Conservation (phyloP, 2,113 vertebrate species). For the Chroicocephalus ridibundus region DNA sequence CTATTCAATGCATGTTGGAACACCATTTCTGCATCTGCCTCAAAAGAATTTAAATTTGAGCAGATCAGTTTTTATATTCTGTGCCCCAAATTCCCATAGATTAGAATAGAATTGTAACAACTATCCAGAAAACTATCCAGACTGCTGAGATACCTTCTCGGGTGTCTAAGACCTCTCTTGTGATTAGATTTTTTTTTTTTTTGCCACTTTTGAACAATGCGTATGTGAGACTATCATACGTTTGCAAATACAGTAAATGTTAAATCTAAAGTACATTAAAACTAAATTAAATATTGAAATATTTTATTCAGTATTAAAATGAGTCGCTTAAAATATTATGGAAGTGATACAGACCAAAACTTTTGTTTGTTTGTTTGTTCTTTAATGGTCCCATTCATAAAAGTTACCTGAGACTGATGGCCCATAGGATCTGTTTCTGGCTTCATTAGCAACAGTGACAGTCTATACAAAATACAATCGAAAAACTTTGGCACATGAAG, state of each 20-base stretch:
- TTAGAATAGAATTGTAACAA: not conserved
- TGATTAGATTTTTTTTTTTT: accelerated
- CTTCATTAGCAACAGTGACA: not conserved
- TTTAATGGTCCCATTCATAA: not conserved
- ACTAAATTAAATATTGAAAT: not conserved
- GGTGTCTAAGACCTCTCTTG: not conserved
- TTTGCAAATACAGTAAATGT: not conserved
- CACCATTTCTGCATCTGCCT: not conserved
- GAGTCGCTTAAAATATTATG: not conserved
- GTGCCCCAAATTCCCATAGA: not conserved
- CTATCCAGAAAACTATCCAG: not conserved
- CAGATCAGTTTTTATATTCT: not conserved
- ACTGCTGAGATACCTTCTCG: not conserved
- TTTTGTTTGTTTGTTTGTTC: not conserved
- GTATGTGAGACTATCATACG: not conserved
- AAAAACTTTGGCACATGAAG: not conserved
- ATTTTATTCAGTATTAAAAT: not conserved
- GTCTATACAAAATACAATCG: not conserved
- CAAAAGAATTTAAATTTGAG: not conserved
- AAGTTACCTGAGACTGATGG: not conserved
- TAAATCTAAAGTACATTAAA: not conserved
- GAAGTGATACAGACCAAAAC: not conserved
- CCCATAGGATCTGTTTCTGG: not conserved
- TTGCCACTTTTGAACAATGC: not conserved
- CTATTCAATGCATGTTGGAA: not conserved